These are phyloP conservation scores for Leucoraja ocellata DNA, from an alignment of 2,797 vertebrate genomes.

Conservation along the genomic window DNA sequence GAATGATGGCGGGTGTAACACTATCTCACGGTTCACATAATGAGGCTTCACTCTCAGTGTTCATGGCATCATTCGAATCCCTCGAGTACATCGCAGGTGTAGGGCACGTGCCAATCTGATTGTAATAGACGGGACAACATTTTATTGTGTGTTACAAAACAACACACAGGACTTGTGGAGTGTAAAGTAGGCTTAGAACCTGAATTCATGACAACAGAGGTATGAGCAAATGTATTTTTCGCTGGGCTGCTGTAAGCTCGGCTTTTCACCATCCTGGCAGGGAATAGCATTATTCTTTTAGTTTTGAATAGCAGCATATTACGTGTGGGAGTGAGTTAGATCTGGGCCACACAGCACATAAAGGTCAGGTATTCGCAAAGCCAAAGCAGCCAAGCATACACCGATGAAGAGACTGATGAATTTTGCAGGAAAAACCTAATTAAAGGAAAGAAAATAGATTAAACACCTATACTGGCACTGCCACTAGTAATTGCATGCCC, in stretches of 20 bases:
- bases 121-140: neutral
- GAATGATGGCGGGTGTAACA: neutral
- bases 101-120: neutral
- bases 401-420: neutral
- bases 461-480: neutral
- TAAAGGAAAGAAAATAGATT: conserved; percentile 4
- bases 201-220: neutral
- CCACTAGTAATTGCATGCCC: neutral
- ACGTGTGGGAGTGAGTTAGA: neutral
- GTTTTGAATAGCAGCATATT: neutral
- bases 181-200: no score
- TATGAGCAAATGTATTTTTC: neutral
- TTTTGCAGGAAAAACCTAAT: neutral
- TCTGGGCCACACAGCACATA: neutral
- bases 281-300: neutral
- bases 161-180: neutral
- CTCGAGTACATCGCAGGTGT: neutral
- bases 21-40: conserved; percentile 2
- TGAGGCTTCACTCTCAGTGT: conserved; percentile 13
- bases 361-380: neutral
- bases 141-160: neutral
- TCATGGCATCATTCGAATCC: conserved; percentile 8
- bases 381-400: neutral
- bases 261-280: neutral
- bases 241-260: neutral